Conservation (phyloP, 2,797 vertebrate genomes). For the Menidia menidia region DNA sequence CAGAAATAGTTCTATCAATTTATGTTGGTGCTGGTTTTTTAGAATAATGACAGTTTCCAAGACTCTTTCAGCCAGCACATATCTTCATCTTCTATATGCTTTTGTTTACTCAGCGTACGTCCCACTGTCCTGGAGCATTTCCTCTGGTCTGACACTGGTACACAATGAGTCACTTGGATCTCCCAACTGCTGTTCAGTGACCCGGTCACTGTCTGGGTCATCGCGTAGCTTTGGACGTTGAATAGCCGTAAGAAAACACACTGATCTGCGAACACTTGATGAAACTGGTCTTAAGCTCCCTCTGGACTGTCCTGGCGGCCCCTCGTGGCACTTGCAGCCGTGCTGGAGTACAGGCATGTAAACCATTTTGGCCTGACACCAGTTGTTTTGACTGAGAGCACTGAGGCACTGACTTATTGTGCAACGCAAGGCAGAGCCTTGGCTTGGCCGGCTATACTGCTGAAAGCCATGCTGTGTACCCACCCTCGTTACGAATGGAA, state of each 20-base stretch:
- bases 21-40: not conserved
- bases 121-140: slow-evolving; percentile 1
- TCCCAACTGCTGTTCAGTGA: slow-evolving; percentile 26
- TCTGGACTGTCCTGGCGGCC: slow-evolving; percentile 31
- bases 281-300: slow-evolving; percentile 35
- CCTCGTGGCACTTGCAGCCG: slow-evolving; percentile 44
- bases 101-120: not conserved
- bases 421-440: slow-evolving; percentile 58
- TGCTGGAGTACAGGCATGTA: slow-evolving; percentile 61
- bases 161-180: slow-evolving; percentile 5
- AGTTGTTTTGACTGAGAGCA: slow-evolving; percentile 83
- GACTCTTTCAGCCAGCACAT: slow-evolving; percentile 9
- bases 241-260: slow-evolving; percentile 44
- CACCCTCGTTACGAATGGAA: slow-evolving; percentile 21
- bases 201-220: slow-evolving; percentile 31
- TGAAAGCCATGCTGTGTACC: slow-evolving; percentile 29
- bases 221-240: slow-evolving; percentile 36
- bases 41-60: not conserved
- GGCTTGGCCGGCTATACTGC: slow-evolving; percentile 19
- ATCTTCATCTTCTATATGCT: not conserved
- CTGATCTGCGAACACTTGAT: slow-evolving; percentile 46
- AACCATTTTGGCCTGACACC: slow-evolving; percentile 69
- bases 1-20: not conserved
- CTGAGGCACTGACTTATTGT: slow-evolving; percentile 75
- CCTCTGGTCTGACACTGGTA: slow-evolving; percentile 2